Conservation (phyloP, 1,140 invertebrate species). For the Brachionus asplanchnoidis region DNA sequence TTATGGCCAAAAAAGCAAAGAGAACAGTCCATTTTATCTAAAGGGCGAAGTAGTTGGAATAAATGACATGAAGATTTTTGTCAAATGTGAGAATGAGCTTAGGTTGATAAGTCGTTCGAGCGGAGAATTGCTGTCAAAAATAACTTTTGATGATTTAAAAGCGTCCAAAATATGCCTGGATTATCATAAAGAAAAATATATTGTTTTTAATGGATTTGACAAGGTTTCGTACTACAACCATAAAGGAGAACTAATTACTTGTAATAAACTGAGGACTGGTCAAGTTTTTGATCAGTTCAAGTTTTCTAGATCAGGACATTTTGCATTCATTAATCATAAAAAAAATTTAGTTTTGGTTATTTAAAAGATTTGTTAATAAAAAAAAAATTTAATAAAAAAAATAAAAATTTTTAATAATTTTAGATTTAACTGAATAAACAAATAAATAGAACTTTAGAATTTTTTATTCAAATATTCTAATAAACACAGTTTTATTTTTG, state of each 20-base stretch:
- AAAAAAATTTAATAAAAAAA: too few species aligned
- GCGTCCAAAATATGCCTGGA: neutral
- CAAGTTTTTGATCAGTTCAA: neutral
- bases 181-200: conserved; percentile 18
- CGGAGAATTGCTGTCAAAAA: neutral
- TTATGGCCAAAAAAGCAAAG: neutral
- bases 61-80: neutral
- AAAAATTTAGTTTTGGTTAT: neutral
- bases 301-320: neutral
- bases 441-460: too few species aligned
- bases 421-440: too few species aligned
- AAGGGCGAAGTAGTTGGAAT: neutral
- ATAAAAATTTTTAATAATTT: neutral
- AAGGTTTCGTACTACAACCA: neutral
- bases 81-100: neutral
- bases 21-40: neutral
- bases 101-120: neutral
- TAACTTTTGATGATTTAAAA: neutral
- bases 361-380: neutral
- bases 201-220: neutral
- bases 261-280: neutral
- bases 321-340: neutral
- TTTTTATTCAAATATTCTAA: too few species aligned
- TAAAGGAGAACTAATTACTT: neutral
- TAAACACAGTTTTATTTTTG: too few species aligned